Evolutionary conservation across 2,888 invertebrate species (phyloP).

Genomic region (Xanthorhoe spadicearia): DNA sequence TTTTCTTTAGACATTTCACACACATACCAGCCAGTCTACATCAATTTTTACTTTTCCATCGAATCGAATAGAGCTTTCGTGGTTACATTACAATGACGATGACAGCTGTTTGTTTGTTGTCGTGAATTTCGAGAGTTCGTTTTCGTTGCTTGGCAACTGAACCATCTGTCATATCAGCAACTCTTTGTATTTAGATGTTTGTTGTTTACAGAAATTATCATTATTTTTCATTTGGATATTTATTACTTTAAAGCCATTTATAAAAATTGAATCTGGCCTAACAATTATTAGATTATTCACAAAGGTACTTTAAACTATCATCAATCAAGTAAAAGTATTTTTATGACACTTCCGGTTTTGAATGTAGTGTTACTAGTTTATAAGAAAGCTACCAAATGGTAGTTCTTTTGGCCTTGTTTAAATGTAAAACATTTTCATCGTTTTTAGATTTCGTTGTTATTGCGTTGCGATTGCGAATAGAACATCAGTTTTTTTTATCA

Average conservation of each 20-base stretch:
- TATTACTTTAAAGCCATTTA: too few species aligned
- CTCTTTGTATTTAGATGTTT: not conserved
- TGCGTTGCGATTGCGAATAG: too few species aligned
- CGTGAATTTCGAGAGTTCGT: too few species aligned
- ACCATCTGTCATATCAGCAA: not conserved
- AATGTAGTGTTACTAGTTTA: constrained; percentile 11
- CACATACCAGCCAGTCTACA: constrained; percentile 50
- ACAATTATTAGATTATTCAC: too few species aligned
- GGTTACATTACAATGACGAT: not conserved
- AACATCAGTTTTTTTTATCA: too few species aligned
- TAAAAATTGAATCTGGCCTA: too few species aligned
- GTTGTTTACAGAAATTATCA: too few species aligned
- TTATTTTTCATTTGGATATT: too few species aligned
- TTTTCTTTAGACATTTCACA: constrained; percentile 80
- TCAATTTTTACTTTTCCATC: not conserved
- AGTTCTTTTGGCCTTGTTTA: not conserved
- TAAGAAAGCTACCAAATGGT: constrained; percentile 19
- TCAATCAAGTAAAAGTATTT: not conserved
- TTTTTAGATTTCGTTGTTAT: too few species aligned
- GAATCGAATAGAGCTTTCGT: not conserved
- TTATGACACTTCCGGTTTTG: not conserved
- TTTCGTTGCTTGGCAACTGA: constrained; percentile 61
- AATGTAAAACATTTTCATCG: too few species aligned
- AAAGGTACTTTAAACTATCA: too few species aligned
- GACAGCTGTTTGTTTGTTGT: constrained; percentile 42